phyloP scores from a whole-genome alignment of 30 jellyfish, hydroid and myxozoan species.

The Pseudorhiza aurosa region DNA sequence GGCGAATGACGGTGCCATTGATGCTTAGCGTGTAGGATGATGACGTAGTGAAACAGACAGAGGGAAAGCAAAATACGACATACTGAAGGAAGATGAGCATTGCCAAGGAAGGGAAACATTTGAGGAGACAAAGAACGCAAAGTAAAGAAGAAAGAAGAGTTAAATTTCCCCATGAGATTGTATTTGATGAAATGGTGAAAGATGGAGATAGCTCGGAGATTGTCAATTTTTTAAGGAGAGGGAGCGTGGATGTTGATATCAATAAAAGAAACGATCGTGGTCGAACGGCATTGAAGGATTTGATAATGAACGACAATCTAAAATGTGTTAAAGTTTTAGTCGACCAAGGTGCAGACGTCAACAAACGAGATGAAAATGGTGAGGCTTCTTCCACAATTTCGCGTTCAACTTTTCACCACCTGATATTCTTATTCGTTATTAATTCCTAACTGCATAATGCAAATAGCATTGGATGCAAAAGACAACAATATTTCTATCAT shows the following conservation, averaged over 20 bases:
- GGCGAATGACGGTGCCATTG: slow-evolving; percentile 3
- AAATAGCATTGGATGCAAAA: too few relatives aligned
- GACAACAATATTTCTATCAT: too few relatives aligned
- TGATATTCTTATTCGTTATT: too few relatives aligned
- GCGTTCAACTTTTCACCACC: too few relatives aligned
- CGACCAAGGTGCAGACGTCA: slow-evolving; percentile 67
- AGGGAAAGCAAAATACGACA: neutral
- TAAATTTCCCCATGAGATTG: slow-evolving; percentile 63
- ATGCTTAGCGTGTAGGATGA: neutral
- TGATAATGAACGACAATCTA: slow-evolving; percentile 54
- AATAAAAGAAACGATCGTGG: slow-evolving; percentile 50
- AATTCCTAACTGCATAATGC: too few relatives aligned
- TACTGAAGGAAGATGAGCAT: neutral
- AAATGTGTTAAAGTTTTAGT: slow-evolving; percentile 59
- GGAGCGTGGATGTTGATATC: slow-evolving; percentile 69
- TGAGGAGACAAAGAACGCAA: slow-evolving; percentile 8
- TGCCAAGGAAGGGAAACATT: neutral
- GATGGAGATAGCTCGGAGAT: slow-evolving; percentile 76
- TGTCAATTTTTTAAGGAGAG: slow-evolving; percentile 42
- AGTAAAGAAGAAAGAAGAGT: slow-evolving; percentile 39
- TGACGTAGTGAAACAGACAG: neutral
- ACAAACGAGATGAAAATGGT: slow-evolving; percentile 62
- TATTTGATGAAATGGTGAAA: slow-evolving; percentile 64
- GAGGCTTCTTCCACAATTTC: neutral
- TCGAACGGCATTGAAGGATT: slow-evolving; percentile 50